Base-by-base conservation (phyloP, 1,140 invertebrate genomes). In the Artemia franciscana region DNA sequence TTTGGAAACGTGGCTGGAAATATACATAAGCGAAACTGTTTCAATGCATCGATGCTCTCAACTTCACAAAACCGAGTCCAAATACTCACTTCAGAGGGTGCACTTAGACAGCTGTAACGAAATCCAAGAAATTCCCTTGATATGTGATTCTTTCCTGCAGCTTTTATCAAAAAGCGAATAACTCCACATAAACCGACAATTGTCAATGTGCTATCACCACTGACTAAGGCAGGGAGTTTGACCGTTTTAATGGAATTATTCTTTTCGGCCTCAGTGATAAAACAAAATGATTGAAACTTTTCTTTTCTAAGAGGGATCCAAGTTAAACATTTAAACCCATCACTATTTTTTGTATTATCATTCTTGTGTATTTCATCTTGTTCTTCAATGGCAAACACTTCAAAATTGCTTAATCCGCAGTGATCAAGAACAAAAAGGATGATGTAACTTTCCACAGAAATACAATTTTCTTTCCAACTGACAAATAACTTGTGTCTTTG, bases 51-150 rank as follows among this genome's bases (percentile, higher is more conserved):
- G 27, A 83, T 75, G 15, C 89, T 73, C 70, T 91, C 85, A 21
- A 90, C 77, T 77, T 95, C 91, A 77, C 90, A 93, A 70, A 91
- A 91, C 68, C 84, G 86, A 0, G 90, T 93, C 89, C 89, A 94
- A 25, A 86, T 76, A 5, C 89, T 92, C 1, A 82, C 78, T 76
- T 92, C 87, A 15, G 85, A 83, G 66, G 86, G 87, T 7, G 86
- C 84, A 64, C 84, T 75, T 2, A 91, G 74, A 70, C 87, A 90
- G 57, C 81, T 79, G 58, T 79, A 78, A 63, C 85, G 80, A 67
- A 90, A 91, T 2, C 87, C 86, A 18, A 90, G 71, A 61, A 73
- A 65, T 1, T 57, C 23, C 25, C 26, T 59, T 18, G 21, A 12
- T 18, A 18, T 12, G 21, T 51, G 12, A 12, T 18, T 12, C 12